These are phyloP conservation scores for Monomorium pharaonis DNA, from an alignment of 1,140 invertebrate genomes.

Conservation along the genomic window DNA sequence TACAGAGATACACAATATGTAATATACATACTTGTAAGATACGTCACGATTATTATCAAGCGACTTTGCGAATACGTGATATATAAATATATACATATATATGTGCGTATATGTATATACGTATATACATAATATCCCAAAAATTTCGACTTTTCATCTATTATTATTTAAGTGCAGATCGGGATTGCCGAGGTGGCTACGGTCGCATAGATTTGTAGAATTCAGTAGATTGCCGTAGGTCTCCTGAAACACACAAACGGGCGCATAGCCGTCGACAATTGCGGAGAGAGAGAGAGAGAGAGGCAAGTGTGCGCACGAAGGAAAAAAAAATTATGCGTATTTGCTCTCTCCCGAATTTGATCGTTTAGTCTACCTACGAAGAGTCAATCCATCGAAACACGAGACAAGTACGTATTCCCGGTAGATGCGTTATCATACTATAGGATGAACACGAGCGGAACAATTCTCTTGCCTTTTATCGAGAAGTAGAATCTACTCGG, in stretches of 20 bases:
- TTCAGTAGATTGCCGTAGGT: conserved; percentile 68
- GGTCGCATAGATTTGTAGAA: conserved; percentile 67
- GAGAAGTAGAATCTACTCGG: conserved; percentile 71
- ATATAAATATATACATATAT: conserved; percentile 10
- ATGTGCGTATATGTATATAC: conserved; percentile 43
- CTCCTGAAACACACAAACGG: conserved; percentile 42
- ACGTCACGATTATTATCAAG: conserved; percentile 67
- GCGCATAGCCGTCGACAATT: conserved; percentile 43
- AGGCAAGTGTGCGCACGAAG: neutral
- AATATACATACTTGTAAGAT: conserved; percentile 68
- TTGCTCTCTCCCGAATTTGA: conserved; percentile 53
- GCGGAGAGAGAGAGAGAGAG: neutral
- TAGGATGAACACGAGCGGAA: conserved; percentile 72
- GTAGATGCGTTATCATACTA: conserved; percentile 68
- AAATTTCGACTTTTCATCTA: conserved; percentile 79
- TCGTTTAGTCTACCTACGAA: conserved; percentile 70
- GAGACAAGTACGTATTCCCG: conserved; percentile 63
- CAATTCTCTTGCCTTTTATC: conserved; percentile 75
- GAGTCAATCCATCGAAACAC: conserved; percentile 72
- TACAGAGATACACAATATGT: conserved; percentile 62
- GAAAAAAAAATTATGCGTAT: conserved; percentile 4
- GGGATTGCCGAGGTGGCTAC: conserved; percentile 70
- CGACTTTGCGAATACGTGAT: conserved; percentile 63
- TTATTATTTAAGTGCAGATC: conserved; percentile 72
- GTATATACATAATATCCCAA: conserved; percentile 47